Evolutionary conservation across 2,113 vertebrate species (phyloP).

Genomic region (Alces alces): DNA sequence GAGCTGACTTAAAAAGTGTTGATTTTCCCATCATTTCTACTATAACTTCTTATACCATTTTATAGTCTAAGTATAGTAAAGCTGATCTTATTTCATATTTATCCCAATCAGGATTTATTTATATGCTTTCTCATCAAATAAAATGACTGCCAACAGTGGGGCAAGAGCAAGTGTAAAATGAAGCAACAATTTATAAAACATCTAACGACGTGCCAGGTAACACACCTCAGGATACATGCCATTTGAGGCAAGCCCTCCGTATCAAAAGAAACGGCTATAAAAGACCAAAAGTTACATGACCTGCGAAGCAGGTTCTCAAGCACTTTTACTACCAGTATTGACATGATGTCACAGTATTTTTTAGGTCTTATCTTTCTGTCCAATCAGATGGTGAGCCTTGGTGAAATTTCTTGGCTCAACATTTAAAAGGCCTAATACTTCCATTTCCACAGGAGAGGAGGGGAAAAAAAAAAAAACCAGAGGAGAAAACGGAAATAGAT

Average conservation of each 20-base stretch:
- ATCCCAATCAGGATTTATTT: background rate
- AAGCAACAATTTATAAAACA: background rate
- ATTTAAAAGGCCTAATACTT: conserved; percentile 35
- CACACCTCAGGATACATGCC: background rate
- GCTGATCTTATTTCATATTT: background rate
- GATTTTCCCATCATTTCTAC: background rate
- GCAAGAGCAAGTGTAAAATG: background rate
- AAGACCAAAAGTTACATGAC: background rate
- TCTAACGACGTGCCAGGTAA: background rate
- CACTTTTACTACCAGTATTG: background rate
- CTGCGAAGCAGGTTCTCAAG: background rate
- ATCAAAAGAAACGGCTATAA: background rate
- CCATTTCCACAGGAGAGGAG: background rate
- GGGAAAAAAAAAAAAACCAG: background rate
- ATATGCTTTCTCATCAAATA: background rate
- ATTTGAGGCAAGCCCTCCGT: background rate
- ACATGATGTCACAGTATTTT: background rate
- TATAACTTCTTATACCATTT: background rate
- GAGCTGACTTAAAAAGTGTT: background rate
- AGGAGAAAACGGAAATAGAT: background rate
- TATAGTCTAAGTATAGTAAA: background rate
- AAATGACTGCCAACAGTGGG: background rate
- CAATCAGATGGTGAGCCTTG: background rate
- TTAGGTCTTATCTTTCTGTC: background rate
- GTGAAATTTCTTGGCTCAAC: background rate